phyloP scores from a whole-genome alignment of 1,140 invertebrate species.

The Linepithema humile region DNA sequence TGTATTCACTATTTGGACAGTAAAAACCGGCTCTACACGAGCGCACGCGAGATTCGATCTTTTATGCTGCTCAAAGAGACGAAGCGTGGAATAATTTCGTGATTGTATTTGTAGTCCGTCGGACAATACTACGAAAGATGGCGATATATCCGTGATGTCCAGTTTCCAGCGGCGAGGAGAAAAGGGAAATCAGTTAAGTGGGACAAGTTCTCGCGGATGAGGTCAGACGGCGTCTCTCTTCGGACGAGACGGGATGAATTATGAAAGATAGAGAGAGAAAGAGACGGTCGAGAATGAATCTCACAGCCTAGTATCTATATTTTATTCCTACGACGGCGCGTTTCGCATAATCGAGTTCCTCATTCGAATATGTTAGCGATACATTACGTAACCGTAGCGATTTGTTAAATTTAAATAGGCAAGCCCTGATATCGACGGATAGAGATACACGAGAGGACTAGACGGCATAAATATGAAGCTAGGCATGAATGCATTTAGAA shows the following conservation, averaged over 20 bases:
- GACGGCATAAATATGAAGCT: background rate
- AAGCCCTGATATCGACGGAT: background rate
- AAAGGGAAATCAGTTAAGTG: conserved; percentile 68
- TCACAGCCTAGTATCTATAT: background rate
- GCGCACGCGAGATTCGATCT: too few species aligned
- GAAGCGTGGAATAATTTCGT: background rate
- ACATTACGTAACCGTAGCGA: background rate
- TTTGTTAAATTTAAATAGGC: background rate
- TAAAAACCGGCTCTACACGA: too few species aligned
- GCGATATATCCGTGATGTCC: background rate
- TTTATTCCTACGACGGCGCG: background rate
- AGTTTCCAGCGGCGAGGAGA: background rate
- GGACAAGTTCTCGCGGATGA: conserved; percentile 77
- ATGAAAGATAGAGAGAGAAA: background rate
- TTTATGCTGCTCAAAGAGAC: background rate
- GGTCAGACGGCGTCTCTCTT: conserved; percentile 59
- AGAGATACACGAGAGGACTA: too few species aligned
- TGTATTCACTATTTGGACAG: too few species aligned
- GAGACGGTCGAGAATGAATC: background rate
- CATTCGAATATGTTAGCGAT: background rate
- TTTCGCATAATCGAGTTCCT: background rate
- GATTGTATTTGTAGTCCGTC: background rate
- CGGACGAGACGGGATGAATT: conserved; percentile 28
- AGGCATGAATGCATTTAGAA: background rate
- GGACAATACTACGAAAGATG: background rate